Evolutionary conservation across 1,140 invertebrate genomes (phyloP), one percentile per base, ranked within the genome.

Genomic region (Heliconius hewitsoni): DNA sequence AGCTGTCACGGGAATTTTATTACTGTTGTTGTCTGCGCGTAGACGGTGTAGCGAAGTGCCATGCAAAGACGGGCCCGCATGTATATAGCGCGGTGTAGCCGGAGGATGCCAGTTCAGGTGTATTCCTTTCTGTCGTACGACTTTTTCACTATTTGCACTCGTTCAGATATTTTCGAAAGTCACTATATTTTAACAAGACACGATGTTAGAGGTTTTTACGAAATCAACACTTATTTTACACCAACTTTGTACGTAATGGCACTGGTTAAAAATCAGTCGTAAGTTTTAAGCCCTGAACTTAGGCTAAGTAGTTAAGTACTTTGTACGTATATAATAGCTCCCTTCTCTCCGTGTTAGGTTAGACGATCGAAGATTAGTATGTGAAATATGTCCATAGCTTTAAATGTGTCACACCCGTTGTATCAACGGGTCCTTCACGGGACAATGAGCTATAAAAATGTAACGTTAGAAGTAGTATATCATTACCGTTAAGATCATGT

Each of bases 321-420:
- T 91, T 92, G 86, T 92, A 92, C 87, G 86, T 92, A 82, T 92
- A 92, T 82, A 83, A 91, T 91, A 91, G 90, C 89, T 91, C 86
- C 90, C 86, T 90, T 93, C 89, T 91, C 89, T 93, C 90, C 90
- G 85, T 91, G 90, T 91, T 93, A 93, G 92, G 91, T 87, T 93
- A 94, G 90, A 87, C 87, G 86, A 88, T 85, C 91, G 90, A 91
- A 81, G 78, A 83, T 89, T 93, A 93, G 91, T 90, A 92, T 83
- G 91, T 94, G 90, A 92, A 90, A 93, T 90, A 92, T 93, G 93
- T 94, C 93, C 92, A 94, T 94, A 94, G 93, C 92, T 93, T 94
- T 94, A 94, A 93, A 90, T 91, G 90, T 92, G 87, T 90, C 91
- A 90, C 87, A 85, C 86, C 90, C 91, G 93, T 94, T 92, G 93